Percentiles rank a stretch among this genome's conserved stretches.
phyloP scores from a whole-genome alignment of 1,140 invertebrate species.

The Elymnias hypermnestra region DNA sequence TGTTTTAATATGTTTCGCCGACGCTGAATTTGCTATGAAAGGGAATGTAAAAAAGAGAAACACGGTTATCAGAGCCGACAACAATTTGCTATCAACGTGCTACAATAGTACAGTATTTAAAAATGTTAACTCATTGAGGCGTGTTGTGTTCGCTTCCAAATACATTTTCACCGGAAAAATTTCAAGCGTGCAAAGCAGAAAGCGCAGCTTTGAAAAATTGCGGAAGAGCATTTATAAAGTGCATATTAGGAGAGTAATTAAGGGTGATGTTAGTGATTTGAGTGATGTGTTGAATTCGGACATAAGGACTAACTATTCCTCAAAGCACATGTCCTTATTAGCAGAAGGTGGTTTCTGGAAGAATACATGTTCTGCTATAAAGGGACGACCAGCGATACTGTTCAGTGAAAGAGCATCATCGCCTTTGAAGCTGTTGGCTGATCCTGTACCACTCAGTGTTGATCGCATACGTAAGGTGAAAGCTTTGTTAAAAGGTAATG shows the following conservation, averaged over 20 bases:
- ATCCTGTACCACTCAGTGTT: conserved; percentile 51
- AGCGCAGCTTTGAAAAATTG: conserved; percentile 33
- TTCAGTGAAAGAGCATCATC: conserved; percentile 40
- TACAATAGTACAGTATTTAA: conserved; percentile 56
- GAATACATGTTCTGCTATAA: conserved; percentile 24
- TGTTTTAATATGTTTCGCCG: conserved; percentile 3
- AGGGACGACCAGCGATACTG: conserved; percentile 49
- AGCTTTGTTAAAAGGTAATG: conserved; percentile 52
- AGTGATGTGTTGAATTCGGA: conserved; percentile 63
- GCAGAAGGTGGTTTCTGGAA: conserved; percentile 41
- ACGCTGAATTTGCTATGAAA: conserved; percentile 50
- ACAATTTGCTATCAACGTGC: conserved; percentile 43
- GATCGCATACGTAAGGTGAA: conserved; percentile 52
- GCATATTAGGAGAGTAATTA: conserved; percentile 56
- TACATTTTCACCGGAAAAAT: conserved; percentile 70
- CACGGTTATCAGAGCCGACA: conserved; percentile 57
- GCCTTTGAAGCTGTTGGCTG: conserved; percentile 47
- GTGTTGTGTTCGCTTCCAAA: conserved; percentile 53
- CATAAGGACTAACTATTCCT: conserved; percentile 48
- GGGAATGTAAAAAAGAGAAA: conserved; percentile 63
- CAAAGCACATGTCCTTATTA: conserved; percentile 45
- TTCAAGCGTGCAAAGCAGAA: conserved; percentile 47
- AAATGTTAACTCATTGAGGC: conserved; percentile 53
- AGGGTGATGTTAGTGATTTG: conserved; percentile 53
- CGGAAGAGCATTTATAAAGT: conserved; percentile 54